Conservation (phyloP, 2,888 invertebrate genomes). For the Leucophenga montana region DNA sequence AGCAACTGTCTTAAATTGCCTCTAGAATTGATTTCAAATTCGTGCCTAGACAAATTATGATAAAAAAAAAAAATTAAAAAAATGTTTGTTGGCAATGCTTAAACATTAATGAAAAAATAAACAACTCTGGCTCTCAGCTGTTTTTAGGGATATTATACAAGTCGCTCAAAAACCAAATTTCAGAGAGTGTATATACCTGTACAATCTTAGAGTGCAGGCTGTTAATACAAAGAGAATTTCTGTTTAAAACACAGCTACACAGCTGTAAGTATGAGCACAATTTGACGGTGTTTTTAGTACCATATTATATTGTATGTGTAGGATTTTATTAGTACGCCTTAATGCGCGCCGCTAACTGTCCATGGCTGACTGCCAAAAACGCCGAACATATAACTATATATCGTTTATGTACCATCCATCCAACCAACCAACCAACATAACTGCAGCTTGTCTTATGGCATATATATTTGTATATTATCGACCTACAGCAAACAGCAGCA, state of each 20-base stretch:
- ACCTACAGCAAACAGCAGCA: neutral
- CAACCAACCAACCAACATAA: conserved; percentile 5
- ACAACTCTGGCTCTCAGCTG: conserved; percentile 6
- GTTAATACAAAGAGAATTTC: neutral
- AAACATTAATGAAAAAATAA: neutral
- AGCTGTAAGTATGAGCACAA: neutral
- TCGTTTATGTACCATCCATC: neutral
- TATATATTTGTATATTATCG: conserved; percentile 20
- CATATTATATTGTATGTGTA: conserved; percentile 32
- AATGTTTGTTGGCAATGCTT: neutral
- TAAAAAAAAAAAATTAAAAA: too few species aligned
- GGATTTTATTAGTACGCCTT: conserved; percentile 48
- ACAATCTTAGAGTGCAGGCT: neutral
- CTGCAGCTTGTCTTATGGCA: conserved; percentile 1
- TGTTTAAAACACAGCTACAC: neutral
- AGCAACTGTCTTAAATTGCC: too few species aligned
- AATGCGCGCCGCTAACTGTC: conserved; percentile 33
- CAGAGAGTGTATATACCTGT: too few species aligned
- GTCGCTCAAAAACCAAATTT: neutral
- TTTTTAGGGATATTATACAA: neutral
- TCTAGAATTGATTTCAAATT: too few species aligned
- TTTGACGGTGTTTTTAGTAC: conserved; percentile 13
- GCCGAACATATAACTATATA: neutral
- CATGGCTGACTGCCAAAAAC: conserved; percentile 21
- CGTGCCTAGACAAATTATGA: too few species aligned